Evolutionary conservation across 1,140 invertebrate species (phyloP), one percentile per base, ranked within the genome.

Genomic region (Drosophila repletoides): DNA sequence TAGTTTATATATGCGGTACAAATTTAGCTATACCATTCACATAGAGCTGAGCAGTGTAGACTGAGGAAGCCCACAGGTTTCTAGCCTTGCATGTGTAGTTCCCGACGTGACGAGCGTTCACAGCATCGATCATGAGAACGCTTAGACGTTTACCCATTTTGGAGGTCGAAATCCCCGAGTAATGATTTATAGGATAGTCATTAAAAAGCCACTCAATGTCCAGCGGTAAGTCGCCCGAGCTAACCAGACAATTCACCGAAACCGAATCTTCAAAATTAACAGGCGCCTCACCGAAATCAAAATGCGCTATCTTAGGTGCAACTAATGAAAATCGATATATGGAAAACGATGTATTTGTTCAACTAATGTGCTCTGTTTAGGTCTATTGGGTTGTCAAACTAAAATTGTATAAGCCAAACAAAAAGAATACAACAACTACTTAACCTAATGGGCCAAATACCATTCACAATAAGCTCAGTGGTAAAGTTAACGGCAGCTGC

Each of bases 401-500:
- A 66, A 79, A 71, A 73, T 29, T 38, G 19, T 34, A 66, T 28
- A 41, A 77, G 67, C 68, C 24, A 56, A 61, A 59, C 28, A 17
- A 14, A 55, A 55, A 48, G 5, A 31, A 56, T 84, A 88, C 15
- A 22, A 41, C 1, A 2, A 4, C 17, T n/a, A 81, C 68, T 40
- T 38, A 56, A 31, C 17, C 15, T 34, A 14, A 49, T 15, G 24
- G n/a, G n/a, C 3, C 10, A 40, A 52, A 43, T 88, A 95, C 95
- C 95, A 91, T 95, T 95, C 76, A 96, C 94, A 77, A 93, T 91
- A 72, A 96, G 91, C 74, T 92, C 91, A 67, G 94, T 93, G 72
- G 94, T 93, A 90, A 94, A 93, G 87, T 93, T 94, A 75, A 92
- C 93, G 40, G 92, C 93, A 60, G 95, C 95, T 21, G 95, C 96